Conservation (phyloP, 1,140 invertebrate genomes). For the Zaprionus nigranus region DNA sequence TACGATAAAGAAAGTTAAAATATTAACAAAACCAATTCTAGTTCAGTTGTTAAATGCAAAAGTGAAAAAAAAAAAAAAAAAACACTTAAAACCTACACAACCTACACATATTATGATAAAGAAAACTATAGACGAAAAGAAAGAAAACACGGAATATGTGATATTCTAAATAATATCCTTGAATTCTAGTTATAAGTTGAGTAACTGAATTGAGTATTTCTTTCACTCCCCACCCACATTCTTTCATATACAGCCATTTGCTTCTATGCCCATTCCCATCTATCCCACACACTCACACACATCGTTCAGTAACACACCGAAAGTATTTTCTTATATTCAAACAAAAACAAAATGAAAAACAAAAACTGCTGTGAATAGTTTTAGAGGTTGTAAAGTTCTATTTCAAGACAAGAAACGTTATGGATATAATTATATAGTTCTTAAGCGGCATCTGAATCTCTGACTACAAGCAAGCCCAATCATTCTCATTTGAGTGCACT, state of each 20-base stretch:
- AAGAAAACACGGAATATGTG: conserved; percentile 59
- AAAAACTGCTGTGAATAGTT: conserved; percentile 82
- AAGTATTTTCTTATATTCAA: conserved; percentile 62
- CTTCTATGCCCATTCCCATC: conserved; percentile 19
- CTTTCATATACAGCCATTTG: conserved; percentile 43
- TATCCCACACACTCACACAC: neutral
- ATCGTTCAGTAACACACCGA: conserved; percentile 16
- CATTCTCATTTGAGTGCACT: conserved; percentile 48
- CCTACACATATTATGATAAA: conserved; percentile 11
- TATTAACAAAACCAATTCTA: conserved; percentile 62
- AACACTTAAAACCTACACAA: conserved; percentile 16
- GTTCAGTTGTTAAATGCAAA: conserved; percentile 55
- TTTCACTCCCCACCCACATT: neutral
- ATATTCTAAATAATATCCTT: conserved; percentile 79
- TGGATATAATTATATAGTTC: conserved; percentile 72
- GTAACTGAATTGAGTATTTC: neutral
- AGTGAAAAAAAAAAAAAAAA: conserved; percentile 3
- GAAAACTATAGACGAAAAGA: conserved; percentile 26
- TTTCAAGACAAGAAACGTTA: conserved; percentile 58
- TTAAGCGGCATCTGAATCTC: conserved; percentile 56
- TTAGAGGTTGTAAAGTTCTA: conserved; percentile 83
- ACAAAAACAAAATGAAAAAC: conserved; percentile 54
- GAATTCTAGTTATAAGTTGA: conserved; percentile 48
- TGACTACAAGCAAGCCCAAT: conserved; percentile 27
- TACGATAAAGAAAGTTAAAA: conserved; percentile 55